A percentile compares a stretch with the other conserved stretches of the same genome.
These are phyloP conservation scores for Corythucha ciliata DNA, from an alignment of 2,888 invertebrate species.

Conservation along the genomic window DNA sequence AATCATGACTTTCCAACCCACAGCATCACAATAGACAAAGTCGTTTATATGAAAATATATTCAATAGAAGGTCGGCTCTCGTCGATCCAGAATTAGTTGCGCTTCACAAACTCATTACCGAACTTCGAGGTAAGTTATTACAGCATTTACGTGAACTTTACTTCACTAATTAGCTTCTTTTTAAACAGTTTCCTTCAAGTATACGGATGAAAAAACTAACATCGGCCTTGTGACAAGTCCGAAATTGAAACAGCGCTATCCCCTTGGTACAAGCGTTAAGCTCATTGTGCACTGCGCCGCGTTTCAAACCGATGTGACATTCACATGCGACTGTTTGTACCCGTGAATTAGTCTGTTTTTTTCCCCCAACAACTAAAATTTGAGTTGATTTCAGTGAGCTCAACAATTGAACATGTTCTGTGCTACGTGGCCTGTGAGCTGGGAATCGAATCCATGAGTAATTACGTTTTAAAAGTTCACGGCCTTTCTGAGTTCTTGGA, in stretches of 20 bases:
- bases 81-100: constrained; percentile 66
- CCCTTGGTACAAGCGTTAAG: constrained; percentile 77
- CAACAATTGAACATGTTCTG: constrained; percentile 76
- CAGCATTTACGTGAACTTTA: constrained; percentile 14
- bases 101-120: constrained; percentile 73
- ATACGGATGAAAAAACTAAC: constrained; percentile 68
- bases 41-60: constrained; percentile 31
- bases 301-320: constrained; percentile 52
- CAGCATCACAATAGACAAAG: constrained; percentile 14
- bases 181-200: constrained; percentile 55
- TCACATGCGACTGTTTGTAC: constrained; percentile 77
- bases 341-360: not conserved
- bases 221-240: constrained; percentile 83
- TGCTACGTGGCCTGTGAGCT: constrained; percentile 72
- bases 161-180: constrained; percentile 3
- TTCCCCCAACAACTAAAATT: not conserved
- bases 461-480: constrained; percentile 67
- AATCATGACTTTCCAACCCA: not conserved
- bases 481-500: constrained; percentile 83
- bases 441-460: constrained; percentile 57
- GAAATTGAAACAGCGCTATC: constrained; percentile 69
- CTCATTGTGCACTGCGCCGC: constrained; percentile 61
- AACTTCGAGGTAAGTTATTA: constrained; percentile 57
- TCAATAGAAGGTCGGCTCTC: constrained; percentile 52
- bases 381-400: constrained; percentile 56